A percentile compares a stretch with the other conserved stretches of the same genome.
Conservation (phyloP, 1,140 invertebrate genomes). For the Trichoplusia ni region DNA sequence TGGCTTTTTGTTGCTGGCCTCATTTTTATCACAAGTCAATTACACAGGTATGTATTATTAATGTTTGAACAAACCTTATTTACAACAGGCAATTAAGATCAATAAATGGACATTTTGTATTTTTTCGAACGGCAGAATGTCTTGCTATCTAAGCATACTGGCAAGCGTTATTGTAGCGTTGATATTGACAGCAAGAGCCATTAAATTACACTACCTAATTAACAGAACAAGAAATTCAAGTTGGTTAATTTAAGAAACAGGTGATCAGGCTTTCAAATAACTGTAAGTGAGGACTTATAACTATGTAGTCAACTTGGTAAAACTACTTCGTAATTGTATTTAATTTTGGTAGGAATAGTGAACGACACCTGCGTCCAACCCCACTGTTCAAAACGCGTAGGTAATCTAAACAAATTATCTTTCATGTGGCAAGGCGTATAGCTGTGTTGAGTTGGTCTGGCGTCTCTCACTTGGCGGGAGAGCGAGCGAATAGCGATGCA, state of each 20-base stretch:
- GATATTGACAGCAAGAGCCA: too few relatives aligned
- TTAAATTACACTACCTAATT: too few relatives aligned
- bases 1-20: too few relatives aligned
- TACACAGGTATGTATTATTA: too few relatives aligned
- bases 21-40: too few relatives aligned
- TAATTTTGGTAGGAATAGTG: constrained; percentile 23
- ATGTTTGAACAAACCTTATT: too few relatives aligned
- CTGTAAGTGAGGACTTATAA: too few relatives aligned
- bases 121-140: too few relatives aligned
- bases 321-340: neutral
- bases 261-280: neutral
- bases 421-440: constrained; percentile 47
- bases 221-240: neutral
- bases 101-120: too few relatives aligned
- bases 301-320: neutral
- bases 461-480: constrained; percentile 73
- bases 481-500: constrained; percentile 56
- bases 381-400: constrained; percentile 36
- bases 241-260: neutral
- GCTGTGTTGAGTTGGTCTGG: constrained; percentile 55
- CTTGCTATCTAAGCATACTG: too few relatives aligned
- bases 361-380: constrained; percentile 25
- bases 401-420: constrained; percentile 63
- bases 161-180: too few relatives aligned
- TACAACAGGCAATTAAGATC: too few relatives aligned